A percentile compares a stretch with the other conserved stretches of the same genome.
These are phyloP conservation scores for Bubalus kerabau DNA, from an alignment of 2,113 vertebrate genomes.

Conservation along the genomic window DNA sequence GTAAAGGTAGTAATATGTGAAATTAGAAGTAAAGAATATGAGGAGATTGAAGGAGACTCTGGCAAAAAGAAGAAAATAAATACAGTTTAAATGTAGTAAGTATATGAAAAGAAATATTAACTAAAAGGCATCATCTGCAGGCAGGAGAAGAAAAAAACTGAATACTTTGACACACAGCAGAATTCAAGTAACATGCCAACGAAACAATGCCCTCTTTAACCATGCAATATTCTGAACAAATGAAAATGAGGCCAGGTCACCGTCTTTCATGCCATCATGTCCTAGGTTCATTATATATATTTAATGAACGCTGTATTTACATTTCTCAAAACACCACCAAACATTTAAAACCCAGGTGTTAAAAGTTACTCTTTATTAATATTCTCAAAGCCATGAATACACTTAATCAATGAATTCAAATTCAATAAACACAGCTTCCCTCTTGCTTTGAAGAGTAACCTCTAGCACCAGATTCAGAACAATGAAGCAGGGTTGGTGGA, in stretches of 20 bases:
- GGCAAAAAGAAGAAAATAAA: not conserved
- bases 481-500: not conserved
- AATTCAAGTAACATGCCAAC: not conserved
- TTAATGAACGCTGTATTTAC: not conserved
- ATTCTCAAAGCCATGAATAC: not conserved
- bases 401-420: not conserved
- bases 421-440: not conserved
- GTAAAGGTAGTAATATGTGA: not conserved
- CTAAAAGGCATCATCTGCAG: not conserved
- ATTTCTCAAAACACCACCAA: not conserved
- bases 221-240: accelerated
- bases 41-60: not conserved
- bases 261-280: not conserved
- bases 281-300: not conserved
- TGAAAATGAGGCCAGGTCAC: not conserved
- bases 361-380: not conserved
- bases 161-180: not conserved
- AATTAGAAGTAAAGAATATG: not conserved
- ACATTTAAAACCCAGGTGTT: not conserved
- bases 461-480: not conserved
- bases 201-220: not conserved
- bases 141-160: not conserved
- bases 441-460: not conserved
- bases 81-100: not conserved
- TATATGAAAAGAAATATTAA: not conserved